A percentile compares a stretch with the other conserved stretches of the same genome.
phyloP scores from a whole-genome alignment of 2,888 invertebrate species.

The Latheticus oryzae region DNA sequence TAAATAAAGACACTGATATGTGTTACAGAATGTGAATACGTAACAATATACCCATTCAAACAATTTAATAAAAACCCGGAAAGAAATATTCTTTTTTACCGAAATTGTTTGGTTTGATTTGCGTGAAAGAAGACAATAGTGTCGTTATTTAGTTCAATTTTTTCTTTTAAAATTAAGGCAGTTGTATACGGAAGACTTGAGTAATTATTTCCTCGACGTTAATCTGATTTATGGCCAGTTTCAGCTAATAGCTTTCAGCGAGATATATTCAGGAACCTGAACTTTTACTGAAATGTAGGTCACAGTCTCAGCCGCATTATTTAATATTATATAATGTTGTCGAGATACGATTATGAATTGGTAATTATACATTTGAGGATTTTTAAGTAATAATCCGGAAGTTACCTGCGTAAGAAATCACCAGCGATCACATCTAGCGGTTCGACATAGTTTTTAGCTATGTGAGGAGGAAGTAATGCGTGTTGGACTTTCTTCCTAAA shows the following conservation, averaged over 20 bases:
- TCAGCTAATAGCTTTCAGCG: not conserved
- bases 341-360: conserved; percentile 4
- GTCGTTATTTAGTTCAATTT: too few relatives aligned
- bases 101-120: too few relatives aligned
- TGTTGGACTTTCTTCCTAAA: conserved; percentile 88
- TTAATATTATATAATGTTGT: conserved; percentile 26
- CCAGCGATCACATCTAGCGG: conserved; percentile 79
- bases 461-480: conserved; percentile 82
- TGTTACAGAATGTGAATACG: not conserved
- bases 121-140: too few relatives aligned
- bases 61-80: not conserved
- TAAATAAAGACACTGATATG: too few relatives aligned
- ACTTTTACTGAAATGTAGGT: conserved; percentile 29
- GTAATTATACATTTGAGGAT: conserved; percentile 10
- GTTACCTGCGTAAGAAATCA: conserved; percentile 79
- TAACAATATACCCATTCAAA: not conserved
- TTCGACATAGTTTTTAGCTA: conserved; percentile 80
- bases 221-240: conserved; percentile 13
- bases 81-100: too few relatives aligned
- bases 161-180: too few relatives aligned
- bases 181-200: too few relatives aligned
- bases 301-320: conserved; percentile 19
- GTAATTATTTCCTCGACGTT: conserved; percentile 7
- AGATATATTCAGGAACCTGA: conserved; percentile 11
- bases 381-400: conserved; percentile 29